These are phyloP conservation scores for Drosophila falleni DNA, from an alignment of 2,888 invertebrate species.

Conservation along the genomic window DNA sequence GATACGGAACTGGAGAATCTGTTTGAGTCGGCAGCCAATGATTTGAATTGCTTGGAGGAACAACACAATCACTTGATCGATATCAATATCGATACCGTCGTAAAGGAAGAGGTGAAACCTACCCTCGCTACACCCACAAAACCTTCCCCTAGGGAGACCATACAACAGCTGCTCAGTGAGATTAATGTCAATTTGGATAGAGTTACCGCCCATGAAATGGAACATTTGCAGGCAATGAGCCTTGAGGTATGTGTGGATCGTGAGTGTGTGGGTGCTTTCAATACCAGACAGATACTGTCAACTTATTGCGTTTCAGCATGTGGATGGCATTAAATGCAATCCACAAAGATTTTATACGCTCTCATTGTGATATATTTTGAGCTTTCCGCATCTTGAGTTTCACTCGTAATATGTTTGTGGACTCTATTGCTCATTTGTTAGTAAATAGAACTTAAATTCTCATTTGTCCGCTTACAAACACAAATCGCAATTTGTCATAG, in stretches of 20 bases:
- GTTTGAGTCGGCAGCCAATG: constrained; percentile 56
- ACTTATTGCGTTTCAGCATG: constrained; percentile 8
- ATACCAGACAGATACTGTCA: not conserved
- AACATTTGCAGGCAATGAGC: constrained; percentile 72
- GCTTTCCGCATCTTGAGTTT: not conserved
- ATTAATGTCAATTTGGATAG: constrained; percentile 81
- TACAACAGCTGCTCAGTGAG: constrained; percentile 77
- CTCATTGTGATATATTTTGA: not conserved
- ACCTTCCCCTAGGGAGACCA: constrained; percentile 48
- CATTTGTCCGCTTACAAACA: constrained; percentile 4
- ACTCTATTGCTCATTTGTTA: not conserved
- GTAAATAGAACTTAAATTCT: constrained; percentile 1
- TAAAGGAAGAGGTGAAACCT: not conserved
- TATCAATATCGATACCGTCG: constrained; percentile 24
- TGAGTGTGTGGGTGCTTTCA: not conserved
- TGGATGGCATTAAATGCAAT: constrained; percentile 10
- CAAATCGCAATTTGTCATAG: constrained; percentile 34
- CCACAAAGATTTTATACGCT: not conserved
- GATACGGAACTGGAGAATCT: constrained; percentile 45
- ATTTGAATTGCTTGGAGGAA: constrained; percentile 50
- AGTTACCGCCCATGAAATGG: constrained; percentile 75
- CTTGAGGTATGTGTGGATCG: constrained; percentile 61
- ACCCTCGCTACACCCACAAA: not conserved
- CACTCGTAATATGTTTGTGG: not conserved
- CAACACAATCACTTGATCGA: constrained; percentile 44